Evolutionary conservation across 2,113 vertebrate species (phyloP), one percentile per base, ranked within the genome.

Genomic region (Panthera leo): DNA sequence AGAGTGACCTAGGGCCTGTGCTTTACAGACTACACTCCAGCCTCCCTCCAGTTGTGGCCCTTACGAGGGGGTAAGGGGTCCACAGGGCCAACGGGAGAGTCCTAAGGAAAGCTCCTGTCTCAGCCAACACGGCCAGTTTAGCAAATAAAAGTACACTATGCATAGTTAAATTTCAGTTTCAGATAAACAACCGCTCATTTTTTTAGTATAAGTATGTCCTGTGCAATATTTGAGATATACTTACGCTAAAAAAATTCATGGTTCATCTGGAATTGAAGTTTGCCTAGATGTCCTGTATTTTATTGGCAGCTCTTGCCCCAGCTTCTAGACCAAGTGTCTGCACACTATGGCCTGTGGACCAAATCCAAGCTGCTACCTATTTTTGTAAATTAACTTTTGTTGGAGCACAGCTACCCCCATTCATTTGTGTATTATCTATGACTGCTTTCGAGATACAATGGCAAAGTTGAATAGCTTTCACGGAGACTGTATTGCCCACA

Each of bases 121-220:
- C 27, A 78, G 68, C 67, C 19, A 63, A 15, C 39, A 11, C 9
- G n/a, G 67, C 18, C 19, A 63, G 15, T 63, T 73, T 55, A 93
- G 39, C 67, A 85, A 85, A 67, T 29, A 87, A 83, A 91, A 36
- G 58, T 27, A 73, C 5, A 70, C 21, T 61, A 48, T 31, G 18
- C 58, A 83, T 29, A 90, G 68, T 67, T 89, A 75, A 94, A 68
- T 67, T 48, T 79, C 68, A 96, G 76, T 75, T 91, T 71, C 73
- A 94, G 73, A 86, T 61, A 84, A 83, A 67, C 12, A 63, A 5
- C 7, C 58, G 68, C 14, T 82, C 6, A 9, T 51, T 39, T 85
- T 89, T 34, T 76, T 12, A 85, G 51, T 78, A 2, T 94, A 65
- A 94, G 5, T 71, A 86, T 89, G 42, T 10, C 42, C 39, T 16